Conservation (phyloP, 2,113 vertebrate species). For the Pachyramphus minor region DNA sequence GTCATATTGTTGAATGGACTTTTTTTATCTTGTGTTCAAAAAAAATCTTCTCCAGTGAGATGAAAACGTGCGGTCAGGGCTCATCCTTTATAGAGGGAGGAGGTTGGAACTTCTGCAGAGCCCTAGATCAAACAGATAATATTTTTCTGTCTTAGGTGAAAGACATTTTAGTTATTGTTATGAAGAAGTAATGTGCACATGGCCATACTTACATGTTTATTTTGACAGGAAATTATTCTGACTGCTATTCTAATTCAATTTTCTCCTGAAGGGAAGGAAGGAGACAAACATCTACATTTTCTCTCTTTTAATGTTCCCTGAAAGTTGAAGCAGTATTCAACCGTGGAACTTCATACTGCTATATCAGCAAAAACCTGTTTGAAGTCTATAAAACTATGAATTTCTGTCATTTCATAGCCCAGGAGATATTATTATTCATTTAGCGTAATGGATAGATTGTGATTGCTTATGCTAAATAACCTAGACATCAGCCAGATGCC, state of each 20-base stretch:
- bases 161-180: not conserved
- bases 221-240: conserved; percentile 4
- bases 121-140: not conserved
- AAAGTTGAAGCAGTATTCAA: not conserved
- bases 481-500: not conserved
- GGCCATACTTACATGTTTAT: not conserved
- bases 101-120: not conserved
- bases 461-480: conserved; percentile 42
- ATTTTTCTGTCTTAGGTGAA: not conserved
- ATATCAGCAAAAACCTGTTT: conserved; percentile 11
- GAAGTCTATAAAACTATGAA: not conserved
- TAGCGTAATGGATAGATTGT: conserved; percentile 9
- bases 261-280: not conserved
- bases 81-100: not conserved
- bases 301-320: not conserved
- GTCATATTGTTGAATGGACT: not conserved
- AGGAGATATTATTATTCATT: conserved; percentile 22
- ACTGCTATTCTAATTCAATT: conserved; percentile 8
- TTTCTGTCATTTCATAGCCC: conserved; percentile 10
- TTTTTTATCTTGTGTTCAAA: not conserved
- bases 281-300: not conserved
- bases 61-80: not conserved
- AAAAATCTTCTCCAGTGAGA: not conserved
- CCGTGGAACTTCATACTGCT: not conserved
- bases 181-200: not conserved